Conservation (phyloP, 1,140 invertebrate species). For the Melipona quadrifasciata region DNA sequence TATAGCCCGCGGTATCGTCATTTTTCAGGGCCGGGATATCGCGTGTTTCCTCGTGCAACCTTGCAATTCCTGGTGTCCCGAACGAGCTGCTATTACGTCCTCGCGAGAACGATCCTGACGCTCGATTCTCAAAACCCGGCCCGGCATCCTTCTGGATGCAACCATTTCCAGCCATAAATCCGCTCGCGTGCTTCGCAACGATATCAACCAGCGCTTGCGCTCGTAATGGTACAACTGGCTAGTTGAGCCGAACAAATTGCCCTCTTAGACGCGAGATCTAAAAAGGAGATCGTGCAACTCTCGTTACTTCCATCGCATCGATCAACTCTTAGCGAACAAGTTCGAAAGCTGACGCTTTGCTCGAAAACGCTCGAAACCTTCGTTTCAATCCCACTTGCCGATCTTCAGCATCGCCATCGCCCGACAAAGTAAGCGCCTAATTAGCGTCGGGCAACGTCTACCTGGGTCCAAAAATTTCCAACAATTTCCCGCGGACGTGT, state of each 20-base stretch:
- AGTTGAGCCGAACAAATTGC: slow-evolving; percentile 7
- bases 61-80: slow-evolving; percentile 45
- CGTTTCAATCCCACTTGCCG: neutral
- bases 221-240: neutral
- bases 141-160: neutral
- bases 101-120: slow-evolving; percentile 39
- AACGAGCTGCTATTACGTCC: slow-evolving; percentile 33
- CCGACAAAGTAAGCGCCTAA: neutral
- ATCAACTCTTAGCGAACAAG: too few relatives aligned
- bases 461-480: slow-evolving; percentile 7
- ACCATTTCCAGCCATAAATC: neutral
- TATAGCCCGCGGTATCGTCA: slow-evolving; percentile 65
- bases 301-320: too few relatives aligned
- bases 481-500: neutral
- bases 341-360: too few relatives aligned
- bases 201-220: neutral
- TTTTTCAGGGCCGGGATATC: slow-evolving; percentile 63
- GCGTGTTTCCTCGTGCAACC: slow-evolving; percentile 58
- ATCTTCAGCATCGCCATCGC: neutral
- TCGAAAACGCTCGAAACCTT: too few relatives aligned
- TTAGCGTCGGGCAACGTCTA: slow-evolving; percentile 7
- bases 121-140: slow-evolving; percentile 20
- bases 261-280: neutral
- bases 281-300: neutral
- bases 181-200: slow-evolving; percentile 12